Conservation (phyloP, 2,888 invertebrate genomes). For the Pycnomerus fuliginosus region DNA sequence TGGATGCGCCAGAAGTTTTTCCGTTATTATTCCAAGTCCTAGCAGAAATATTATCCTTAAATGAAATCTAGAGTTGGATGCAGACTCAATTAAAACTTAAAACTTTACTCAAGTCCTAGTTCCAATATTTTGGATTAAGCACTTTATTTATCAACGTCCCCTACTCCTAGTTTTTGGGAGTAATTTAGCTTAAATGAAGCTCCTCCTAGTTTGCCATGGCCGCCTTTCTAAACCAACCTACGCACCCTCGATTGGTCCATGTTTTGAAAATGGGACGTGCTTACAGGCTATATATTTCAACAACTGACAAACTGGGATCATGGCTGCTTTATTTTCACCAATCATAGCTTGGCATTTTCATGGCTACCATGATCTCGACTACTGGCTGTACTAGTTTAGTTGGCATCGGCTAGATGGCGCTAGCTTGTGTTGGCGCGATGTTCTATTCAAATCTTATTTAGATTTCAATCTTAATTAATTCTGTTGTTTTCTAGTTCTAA, state of each 20-base stretch:
- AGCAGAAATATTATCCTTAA: too few relatives aligned
- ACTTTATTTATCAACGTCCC: constrained; percentile 27
- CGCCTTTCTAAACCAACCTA: constrained; percentile 34
- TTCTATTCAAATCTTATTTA: constrained; percentile 5
- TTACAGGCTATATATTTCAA: constrained; percentile 44
- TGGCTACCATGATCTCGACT: constrained; percentile 34
- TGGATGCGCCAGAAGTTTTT: too few relatives aligned
- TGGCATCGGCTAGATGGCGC: constrained; percentile 39
- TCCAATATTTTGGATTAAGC: constrained; percentile 30
- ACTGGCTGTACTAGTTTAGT: too few relatives aligned
- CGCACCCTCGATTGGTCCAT: constrained; percentile 42
- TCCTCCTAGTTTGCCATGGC: constrained; percentile 51
- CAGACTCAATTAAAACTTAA: constrained; percentile 35
- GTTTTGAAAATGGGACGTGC: constrained; percentile 42
- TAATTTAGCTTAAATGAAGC: constrained; percentile 33
- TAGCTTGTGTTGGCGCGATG: constrained; percentile 14
- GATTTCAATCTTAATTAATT: too few relatives aligned
- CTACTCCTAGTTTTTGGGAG: constrained; percentile 22
- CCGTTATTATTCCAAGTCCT: too few relatives aligned
- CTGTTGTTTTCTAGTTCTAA: too few relatives aligned
- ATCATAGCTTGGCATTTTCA: constrained; percentile 43
- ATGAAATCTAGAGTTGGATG: too few relatives aligned
- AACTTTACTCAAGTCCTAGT: constrained; percentile 34
- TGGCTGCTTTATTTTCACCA: constrained; percentile 55
- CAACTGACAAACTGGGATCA: constrained; percentile 52